phyloP scores from a whole-genome alignment of 2,888 invertebrate species.

The Muschampia plurimacula region DNA sequence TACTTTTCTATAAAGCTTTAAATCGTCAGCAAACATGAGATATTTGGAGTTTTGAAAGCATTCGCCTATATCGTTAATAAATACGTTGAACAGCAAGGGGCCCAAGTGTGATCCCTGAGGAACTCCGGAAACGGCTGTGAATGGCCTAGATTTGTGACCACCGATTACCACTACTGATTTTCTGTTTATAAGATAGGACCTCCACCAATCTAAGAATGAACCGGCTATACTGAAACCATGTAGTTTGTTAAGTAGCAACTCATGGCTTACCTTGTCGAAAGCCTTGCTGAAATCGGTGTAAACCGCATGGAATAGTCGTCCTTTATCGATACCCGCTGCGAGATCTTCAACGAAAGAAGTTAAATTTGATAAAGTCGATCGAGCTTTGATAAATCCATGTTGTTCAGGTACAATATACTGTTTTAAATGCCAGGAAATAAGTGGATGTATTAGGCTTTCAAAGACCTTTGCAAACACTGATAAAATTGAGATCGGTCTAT shows the following conservation, averaged over 20 bases:
- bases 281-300: slow-evolving; percentile 44
- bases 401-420: slow-evolving; percentile 35
- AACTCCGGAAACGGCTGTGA: not conserved
- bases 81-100: not conserved
- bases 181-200: not conserved
- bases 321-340: slow-evolving; percentile 27
- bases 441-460: slow-evolving; percentile 38
- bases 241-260: slow-evolving; percentile 34
- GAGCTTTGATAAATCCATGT: slow-evolving; percentile 44
- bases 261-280: slow-evolving; percentile 42
- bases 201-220: slow-evolving; percentile 18
- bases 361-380: slow-evolving; percentile 38
- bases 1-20: slow-evolving; percentile 4
- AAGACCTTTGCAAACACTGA: slow-evolving; percentile 38
- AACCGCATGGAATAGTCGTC: slow-evolving; percentile 35
- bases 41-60: slow-evolving; percentile 13
- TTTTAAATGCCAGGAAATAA: slow-evolving; percentile 33
- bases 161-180: not conserved
- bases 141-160: slow-evolving; percentile 2
- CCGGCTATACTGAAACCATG: slow-evolving; percentile 35
- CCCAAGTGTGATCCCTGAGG: slow-evolving; percentile 9
- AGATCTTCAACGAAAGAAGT: slow-evolving; percentile 7
- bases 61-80: slow-evolving; percentile 2
- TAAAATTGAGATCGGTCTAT: slow-evolving; percentile 29
- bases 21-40: slow-evolving; percentile 9